A percentile compares a stretch with the other conserved stretches of the same genome.
phyloP scores from a whole-genome alignment of 2,888 invertebrate genomes.

The Latrodectus hesperus region DNA sequence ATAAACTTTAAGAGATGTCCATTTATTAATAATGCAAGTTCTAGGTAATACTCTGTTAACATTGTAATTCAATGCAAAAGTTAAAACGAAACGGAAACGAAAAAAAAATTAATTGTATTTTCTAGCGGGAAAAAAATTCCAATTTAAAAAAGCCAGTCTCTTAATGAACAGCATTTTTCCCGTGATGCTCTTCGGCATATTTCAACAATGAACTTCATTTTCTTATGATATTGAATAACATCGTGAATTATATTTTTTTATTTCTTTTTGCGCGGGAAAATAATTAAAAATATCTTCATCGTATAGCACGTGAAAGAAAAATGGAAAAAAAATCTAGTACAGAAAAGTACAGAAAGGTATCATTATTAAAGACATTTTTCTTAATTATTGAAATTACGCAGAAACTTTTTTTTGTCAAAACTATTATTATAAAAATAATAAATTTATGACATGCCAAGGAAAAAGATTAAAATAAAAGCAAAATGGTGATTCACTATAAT shows the following conservation, averaged over 20 bases:
- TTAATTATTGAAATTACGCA: conserved; percentile 27
- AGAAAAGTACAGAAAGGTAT: conserved; percentile 16
- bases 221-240: conserved; percentile 24
- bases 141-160: neutral
- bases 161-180: conserved; percentile 3
- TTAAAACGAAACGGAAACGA: too few species aligned
- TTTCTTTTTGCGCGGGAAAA: conserved; percentile 19
- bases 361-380: conserved; percentile 27
- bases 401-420: conserved; percentile 28
- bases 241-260: neutral
- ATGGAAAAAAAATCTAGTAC: conserved; percentile 6
- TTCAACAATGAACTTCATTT: conserved; percentile 25
- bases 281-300: conserved; percentile 53
- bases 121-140: too few species aligned
- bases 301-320: neutral
- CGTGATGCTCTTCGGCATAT: conserved; percentile 21
- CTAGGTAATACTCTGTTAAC: too few species aligned
- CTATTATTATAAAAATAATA: conserved; percentile 29
- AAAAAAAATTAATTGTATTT: too few species aligned
- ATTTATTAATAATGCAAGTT: too few species aligned
- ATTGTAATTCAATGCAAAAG: too few species aligned
- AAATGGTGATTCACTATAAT: conserved; percentile 30
- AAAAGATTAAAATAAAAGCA: conserved; percentile 27
- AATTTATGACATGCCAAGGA: conserved; percentile 27
- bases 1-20: too few species aligned